Conservation (phyloP, 2,888 invertebrate species). For the Trissonchulus sp. region DNA sequence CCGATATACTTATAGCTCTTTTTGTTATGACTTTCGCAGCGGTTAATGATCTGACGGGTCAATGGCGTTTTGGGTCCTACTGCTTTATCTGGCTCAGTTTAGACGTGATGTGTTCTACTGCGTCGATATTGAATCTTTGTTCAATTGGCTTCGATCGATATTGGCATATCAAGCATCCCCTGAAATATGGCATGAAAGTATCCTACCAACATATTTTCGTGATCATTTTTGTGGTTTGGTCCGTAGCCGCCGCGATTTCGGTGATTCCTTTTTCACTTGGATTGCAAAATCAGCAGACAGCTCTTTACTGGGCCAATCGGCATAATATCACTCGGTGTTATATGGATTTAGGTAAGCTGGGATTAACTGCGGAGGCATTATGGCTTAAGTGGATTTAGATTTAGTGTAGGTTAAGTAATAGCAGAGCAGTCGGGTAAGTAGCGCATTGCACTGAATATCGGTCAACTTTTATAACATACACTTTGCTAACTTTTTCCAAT, state of each 20-base stretch:
- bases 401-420: no score
- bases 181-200: slow-evolving; percentile 68
- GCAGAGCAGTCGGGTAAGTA: no score
- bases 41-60: slow-evolving; percentile 92
- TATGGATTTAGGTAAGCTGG: background rate
- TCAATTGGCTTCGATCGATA: slow-evolving; percentile 95
- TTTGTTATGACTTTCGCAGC: slow-evolving; percentile 23
- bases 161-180: slow-evolving; percentile 59
- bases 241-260: slow-evolving; percentile 84
- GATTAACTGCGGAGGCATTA: no score
- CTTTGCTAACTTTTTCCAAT: no score
- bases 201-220: slow-evolving; percentile 59
- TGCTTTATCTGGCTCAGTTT: slow-evolving; percentile 98
- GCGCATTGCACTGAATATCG: no score
- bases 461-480: no score
- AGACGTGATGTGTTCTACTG: slow-evolving; percentile 98
- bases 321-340: background rate
- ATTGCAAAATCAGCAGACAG: slow-evolving; percentile 61
- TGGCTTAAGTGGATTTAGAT: no score
- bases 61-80: slow-evolving; percentile 95
- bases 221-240: slow-evolving; percentile 68
- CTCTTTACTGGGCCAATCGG: background rate
- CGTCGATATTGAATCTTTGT: slow-evolving; percentile 94
- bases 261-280: slow-evolving; percentile 91
- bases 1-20: slow-evolving; percentile 16